These are phyloP conservation scores for Echinops telfairi DNA, from an alignment of 2,113 vertebrate genomes.

Conservation along the genomic window DNA sequence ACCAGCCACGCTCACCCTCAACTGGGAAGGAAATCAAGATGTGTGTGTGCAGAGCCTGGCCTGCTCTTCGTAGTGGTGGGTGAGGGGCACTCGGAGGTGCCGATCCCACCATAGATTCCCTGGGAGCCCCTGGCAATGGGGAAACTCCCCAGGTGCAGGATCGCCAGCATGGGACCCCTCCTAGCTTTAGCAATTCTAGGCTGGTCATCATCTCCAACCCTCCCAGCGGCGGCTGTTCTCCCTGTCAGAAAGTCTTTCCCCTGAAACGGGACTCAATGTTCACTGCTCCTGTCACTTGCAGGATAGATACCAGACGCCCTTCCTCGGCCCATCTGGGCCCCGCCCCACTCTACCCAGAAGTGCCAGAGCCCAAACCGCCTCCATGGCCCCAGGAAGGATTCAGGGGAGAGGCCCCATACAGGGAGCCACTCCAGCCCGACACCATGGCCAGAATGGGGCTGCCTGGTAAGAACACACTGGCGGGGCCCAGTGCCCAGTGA, in stretches of 20 bases:
- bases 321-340: slow-evolving; percentile 53
- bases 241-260: slow-evolving; percentile 5
- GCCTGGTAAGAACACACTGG: slow-evolving; percentile 68
- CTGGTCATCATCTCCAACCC: slow-evolving; percentile 4
- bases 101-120: background rate
- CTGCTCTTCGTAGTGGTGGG: slow-evolving; percentile 3
- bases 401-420: slow-evolving; percentile 77
- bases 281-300: slow-evolving; percentile 56
- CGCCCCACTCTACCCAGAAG: slow-evolving; percentile 66
- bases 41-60: background rate
- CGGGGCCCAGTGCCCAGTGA: background rate
- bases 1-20: slow-evolving; percentile 18
- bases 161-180: background rate
- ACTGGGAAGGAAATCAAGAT: background rate
- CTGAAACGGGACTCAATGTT: slow-evolving; percentile 19
- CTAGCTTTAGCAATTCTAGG: background rate
- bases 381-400: slow-evolving; percentile 82
- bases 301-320: slow-evolving; percentile 50
- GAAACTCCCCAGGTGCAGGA: background rate
- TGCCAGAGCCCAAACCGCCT: slow-evolving; percentile 75
- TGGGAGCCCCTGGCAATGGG: background rate
- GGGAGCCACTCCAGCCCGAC: slow-evolving; percentile 71
- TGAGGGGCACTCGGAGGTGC: background rate
- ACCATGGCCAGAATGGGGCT: slow-evolving; percentile 75
- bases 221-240: background rate